These are phyloP conservation scores for Amphimedon queenslandica DNA, from an alignment of 37 sponge, comb jelly and placozoan species.

Conservation along the genomic window DNA sequence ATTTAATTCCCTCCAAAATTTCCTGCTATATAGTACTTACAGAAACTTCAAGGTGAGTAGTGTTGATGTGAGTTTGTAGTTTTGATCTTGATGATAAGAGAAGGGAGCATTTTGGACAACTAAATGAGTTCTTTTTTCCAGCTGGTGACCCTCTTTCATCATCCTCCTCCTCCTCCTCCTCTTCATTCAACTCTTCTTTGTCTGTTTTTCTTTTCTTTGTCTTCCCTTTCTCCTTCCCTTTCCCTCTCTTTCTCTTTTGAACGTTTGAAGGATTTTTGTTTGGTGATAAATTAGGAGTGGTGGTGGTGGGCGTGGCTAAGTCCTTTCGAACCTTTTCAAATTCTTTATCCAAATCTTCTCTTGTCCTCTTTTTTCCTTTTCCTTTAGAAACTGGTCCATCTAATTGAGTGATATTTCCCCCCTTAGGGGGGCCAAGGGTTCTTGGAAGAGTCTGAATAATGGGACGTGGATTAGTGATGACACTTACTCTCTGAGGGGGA, in stretches of 20 bases:
- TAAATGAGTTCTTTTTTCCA: background rate
- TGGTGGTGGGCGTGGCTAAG: background rate
- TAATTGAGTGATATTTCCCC: constrained; percentile 39
- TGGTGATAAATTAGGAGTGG: too few relatives aligned
- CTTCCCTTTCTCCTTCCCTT: background rate
- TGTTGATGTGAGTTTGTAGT: background rate
- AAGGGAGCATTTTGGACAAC: background rate
- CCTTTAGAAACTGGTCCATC: constrained; percentile 24
- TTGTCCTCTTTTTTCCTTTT: background rate
- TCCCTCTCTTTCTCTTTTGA: background rate
- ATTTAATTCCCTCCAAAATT: too few relatives aligned
- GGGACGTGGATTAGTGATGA: constrained; percentile 30
- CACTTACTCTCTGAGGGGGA: constrained; percentile 44
- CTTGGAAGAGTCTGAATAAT: background rate
- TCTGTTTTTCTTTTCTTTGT: background rate
- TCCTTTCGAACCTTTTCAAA: constrained; percentile 14
- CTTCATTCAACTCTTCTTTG: background rate
- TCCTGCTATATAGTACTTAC: too few relatives aligned
- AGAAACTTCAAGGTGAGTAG: background rate
- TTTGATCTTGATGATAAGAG: background rate
- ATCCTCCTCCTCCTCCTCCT: background rate
- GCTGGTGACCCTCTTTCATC: background rate
- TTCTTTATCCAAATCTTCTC: background rate
- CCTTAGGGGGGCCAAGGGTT: background rate
- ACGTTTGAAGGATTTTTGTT: too few relatives aligned